These are phyloP conservation scores for Xanthia icteritia DNA, from an alignment of 2,888 invertebrate species.

Conservation along the genomic window DNA sequence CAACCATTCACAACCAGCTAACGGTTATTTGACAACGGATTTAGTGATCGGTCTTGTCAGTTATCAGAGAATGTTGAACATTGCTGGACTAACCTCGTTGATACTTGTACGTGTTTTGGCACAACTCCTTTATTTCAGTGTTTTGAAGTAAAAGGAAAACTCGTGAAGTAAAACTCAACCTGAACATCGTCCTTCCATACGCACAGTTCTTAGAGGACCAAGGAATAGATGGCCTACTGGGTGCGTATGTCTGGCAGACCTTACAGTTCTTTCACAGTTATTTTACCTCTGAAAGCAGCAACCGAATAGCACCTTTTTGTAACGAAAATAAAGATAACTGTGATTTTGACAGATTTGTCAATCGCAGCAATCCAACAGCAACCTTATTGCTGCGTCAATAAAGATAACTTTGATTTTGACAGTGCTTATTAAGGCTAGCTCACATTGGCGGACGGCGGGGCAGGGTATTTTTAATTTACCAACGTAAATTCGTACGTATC, in stretches of 20 bases:
- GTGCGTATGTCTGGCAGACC: slow-evolving; percentile 43
- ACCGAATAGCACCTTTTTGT: neutral
- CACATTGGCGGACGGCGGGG: too few relatives aligned
- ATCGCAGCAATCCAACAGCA: too few relatives aligned
- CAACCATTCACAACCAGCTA: too few relatives aligned
- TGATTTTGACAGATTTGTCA: too few relatives aligned
- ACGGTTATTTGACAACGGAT: too few relatives aligned
- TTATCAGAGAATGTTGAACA: neutral
- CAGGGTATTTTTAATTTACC: too few relatives aligned
- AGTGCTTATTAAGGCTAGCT: too few relatives aligned
- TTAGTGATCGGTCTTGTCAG: too few relatives aligned
- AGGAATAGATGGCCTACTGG: slow-evolving; percentile 47
- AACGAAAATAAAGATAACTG: neutral
- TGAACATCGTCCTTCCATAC: slow-evolving; percentile 53
- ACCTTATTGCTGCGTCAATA: too few relatives aligned
- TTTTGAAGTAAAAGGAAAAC: slow-evolving; percentile 21
- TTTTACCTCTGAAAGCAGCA: neutral
- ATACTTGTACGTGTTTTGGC: neutral
- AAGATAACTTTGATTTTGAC: neutral
- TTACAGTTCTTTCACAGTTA: neutral
- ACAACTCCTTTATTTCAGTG: slow-evolving; percentile 14
- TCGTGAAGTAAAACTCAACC: slow-evolving; percentile 37
- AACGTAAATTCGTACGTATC: too few relatives aligned
- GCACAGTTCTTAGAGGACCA: slow-evolving; percentile 41
- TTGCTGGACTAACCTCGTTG: neutral